Evolutionary conservation across 2,888 invertebrate species (phyloP).

Genomic region (Pyrgus malvae): DNA sequence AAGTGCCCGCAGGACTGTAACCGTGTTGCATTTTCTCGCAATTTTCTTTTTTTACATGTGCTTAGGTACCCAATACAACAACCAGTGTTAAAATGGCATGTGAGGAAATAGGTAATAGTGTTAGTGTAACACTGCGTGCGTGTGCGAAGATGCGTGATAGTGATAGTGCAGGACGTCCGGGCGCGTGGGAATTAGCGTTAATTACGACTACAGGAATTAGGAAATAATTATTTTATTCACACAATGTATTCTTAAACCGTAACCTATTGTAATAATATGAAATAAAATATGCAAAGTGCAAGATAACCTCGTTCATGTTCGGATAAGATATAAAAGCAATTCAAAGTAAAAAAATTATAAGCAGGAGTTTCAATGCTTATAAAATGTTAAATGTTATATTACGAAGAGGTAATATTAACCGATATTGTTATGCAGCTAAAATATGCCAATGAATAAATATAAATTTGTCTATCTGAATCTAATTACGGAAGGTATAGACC

Average conservation of each 20-base stretch:
- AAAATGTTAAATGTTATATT: too few relatives aligned
- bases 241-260: not conserved
- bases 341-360: too few relatives aligned
- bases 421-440: not conserved
- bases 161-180: conserved; percentile 53
- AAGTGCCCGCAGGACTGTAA: conserved; percentile 34
- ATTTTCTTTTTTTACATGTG: too few relatives aligned
- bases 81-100: conserved; percentile 23
- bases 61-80: too few relatives aligned
- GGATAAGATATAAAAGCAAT: too few relatives aligned
- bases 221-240: conserved; percentile 9
- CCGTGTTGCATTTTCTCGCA: conserved; percentile 8
- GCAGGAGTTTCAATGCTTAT: too few relatives aligned
- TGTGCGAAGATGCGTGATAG: conserved; percentile 45
- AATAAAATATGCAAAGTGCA: too few relatives aligned
- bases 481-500: not conserved
- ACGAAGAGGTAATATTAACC: too few relatives aligned
- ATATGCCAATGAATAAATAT: too few relatives aligned
- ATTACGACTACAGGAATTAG: conserved; percentile 24
- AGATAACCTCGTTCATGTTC: too few relatives aligned
- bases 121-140: conserved; percentile 47
- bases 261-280: too few relatives aligned
- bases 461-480: not conserved
- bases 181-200: conserved; percentile 49
- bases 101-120: conserved; percentile 48